A percentile compares a stretch with the other conserved stretches of the same genome.
These are phyloP conservation scores for Eciton burchellii DNA, from an alignment of 1,140 invertebrate species.

Conservation along the genomic window DNA sequence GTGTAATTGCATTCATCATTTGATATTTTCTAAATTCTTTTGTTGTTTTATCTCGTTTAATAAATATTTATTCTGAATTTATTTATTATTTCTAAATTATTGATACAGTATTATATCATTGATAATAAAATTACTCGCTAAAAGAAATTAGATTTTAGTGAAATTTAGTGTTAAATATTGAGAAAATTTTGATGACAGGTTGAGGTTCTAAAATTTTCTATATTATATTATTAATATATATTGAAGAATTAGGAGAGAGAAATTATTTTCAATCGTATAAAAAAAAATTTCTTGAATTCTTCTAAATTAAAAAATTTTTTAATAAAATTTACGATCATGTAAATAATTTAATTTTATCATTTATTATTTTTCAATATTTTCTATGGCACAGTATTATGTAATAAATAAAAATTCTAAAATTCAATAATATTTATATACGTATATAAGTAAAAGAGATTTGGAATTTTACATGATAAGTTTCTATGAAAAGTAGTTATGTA, in stretches of 20 bases:
- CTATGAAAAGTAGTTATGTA: too few species aligned
- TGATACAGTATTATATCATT: conserved; percentile 40
- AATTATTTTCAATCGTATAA: background rate
- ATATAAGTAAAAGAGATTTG: conserved; percentile 4
- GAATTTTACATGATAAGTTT: too few species aligned
- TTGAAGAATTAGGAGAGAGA: background rate
- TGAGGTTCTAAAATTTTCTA: background rate
- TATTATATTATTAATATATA: background rate
- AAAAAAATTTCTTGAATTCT: background rate
- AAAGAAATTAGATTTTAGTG: conserved; percentile 17
- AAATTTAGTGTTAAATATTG: conserved; percentile 29
- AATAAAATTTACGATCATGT: background rate
- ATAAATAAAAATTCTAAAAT: conserved; percentile 29
- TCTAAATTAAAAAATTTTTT: conserved; percentile 1
- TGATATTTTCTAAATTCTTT: too few species aligned
- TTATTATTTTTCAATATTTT: conserved; percentile 24
- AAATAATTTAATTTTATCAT: conserved; percentile 18
- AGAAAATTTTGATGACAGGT: background rate
- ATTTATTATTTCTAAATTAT: conserved; percentile 33
- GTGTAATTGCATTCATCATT: too few species aligned
- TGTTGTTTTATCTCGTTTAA: conserved; percentile 22
- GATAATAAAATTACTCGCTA: conserved; percentile 24
- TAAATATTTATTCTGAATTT: conserved; percentile 14
- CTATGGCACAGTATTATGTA: conserved; percentile 19
- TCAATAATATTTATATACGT: background rate